These are phyloP conservation scores for Corythaeola cristata DNA, from an alignment of 2,113 vertebrate species.

Conservation along the genomic window DNA sequence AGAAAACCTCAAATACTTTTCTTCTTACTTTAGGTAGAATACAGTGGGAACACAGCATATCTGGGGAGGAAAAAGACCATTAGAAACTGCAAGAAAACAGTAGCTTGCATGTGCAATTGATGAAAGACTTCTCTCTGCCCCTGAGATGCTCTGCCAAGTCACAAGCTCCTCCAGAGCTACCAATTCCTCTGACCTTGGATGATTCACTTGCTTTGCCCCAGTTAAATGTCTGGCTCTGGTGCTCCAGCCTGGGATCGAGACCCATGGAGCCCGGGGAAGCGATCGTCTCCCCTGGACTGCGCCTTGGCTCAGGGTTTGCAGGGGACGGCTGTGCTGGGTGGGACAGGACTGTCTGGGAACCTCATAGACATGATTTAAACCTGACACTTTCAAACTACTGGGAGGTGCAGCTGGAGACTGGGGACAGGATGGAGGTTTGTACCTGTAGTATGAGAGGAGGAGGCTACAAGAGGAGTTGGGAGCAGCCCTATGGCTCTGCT, in stretches of 20 bases:
- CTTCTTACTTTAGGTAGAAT: background rate
- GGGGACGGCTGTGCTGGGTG: rapidly evolving
- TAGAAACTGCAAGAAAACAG: background rate
- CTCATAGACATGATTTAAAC: background rate
- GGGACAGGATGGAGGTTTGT: background rate
- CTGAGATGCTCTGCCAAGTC: background rate
- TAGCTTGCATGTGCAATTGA: rapidly evolving
- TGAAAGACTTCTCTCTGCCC: background rate
- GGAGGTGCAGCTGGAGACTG: background rate
- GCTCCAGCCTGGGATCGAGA: background rate
- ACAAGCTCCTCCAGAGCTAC: background rate
- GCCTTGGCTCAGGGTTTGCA: rapidly evolving
- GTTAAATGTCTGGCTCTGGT: background rate
- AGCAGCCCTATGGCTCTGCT: background rate
- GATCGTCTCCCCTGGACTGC: rapidly evolving
- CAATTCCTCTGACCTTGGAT: background rate
- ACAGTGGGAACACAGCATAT: background rate
- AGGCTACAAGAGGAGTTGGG: background rate
- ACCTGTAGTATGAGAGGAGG: background rate
- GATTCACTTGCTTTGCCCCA: background rate
- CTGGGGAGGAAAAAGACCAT: rapidly evolving
- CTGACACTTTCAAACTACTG: rapidly evolving
- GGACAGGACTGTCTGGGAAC: rapidly evolving
- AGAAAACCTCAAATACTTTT: background rate
- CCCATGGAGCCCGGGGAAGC: background rate